Conservation (phyloP, 2,888 invertebrate genomes). For the Drosophila anomalata region DNA sequence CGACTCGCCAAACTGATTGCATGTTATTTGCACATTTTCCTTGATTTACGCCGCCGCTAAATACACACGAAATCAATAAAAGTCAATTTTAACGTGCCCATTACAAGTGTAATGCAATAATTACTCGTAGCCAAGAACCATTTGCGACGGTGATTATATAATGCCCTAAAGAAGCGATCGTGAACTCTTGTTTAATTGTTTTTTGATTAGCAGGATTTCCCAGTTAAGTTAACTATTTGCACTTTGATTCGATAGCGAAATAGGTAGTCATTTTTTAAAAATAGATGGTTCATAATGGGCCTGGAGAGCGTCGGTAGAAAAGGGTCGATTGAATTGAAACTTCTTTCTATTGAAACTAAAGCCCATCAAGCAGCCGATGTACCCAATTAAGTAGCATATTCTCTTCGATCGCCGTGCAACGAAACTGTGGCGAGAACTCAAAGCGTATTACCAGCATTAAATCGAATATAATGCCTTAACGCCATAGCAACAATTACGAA, state of each 20-base stretch:
- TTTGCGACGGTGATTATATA: conserved; percentile 32
- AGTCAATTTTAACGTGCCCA: conserved; percentile 45
- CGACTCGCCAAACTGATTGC: conserved; percentile 46
- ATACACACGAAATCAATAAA: conserved; percentile 58
- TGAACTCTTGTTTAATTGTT: conserved; percentile 19
- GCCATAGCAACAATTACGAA: conserved; percentile 44
- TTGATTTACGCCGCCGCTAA: conserved; percentile 62
- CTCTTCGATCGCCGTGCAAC: conserved; percentile 5
- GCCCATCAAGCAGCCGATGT: conserved; percentile 8
- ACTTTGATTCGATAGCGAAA: background rate
- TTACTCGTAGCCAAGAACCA: conserved; percentile 31
- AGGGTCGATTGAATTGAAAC: background rate
- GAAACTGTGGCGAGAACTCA: conserved; percentile 10
- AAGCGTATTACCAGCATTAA: conserved; percentile 7
- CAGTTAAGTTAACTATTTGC: background rate
- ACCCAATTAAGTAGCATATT: conserved; percentile 14
- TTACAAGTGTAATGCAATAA: conserved; percentile 48
- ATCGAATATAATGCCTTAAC: conserved; percentile 38
- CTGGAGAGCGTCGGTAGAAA: background rate
- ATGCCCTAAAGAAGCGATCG: conserved; percentile 27
- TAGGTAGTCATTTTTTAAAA: background rate
- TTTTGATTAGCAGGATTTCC: conserved; percentile 12
- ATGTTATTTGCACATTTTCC: conserved; percentile 60
- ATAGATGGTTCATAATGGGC: background rate
- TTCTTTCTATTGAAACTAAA: background rate